Conservation (phyloP, 2,888 invertebrate species). For the Pycnomerus fuliginosus region DNA sequence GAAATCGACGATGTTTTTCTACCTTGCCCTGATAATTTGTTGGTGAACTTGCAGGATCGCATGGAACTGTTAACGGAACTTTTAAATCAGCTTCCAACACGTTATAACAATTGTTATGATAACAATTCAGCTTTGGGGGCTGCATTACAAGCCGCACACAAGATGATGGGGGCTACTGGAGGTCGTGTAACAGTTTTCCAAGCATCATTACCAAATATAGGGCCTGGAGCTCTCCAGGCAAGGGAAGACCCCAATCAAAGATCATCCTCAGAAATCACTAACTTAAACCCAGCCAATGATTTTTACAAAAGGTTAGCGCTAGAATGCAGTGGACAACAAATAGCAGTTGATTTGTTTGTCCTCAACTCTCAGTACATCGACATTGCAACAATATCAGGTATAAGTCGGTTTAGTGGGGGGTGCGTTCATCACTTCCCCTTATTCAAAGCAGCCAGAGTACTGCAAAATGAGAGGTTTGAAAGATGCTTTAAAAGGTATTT, state of each 20-base stretch:
- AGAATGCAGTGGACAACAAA: conserved; percentile 95
- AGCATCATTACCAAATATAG: conserved; percentile 80
- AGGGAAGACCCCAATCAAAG: conserved; percentile 89
- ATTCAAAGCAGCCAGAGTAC: conserved; percentile 70
- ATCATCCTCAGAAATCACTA: conserved; percentile 77
- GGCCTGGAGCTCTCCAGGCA: conserved; percentile 83
- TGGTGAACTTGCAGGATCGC: conserved; percentile 88
- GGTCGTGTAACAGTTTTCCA: conserved; percentile 95
- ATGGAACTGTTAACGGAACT: conserved; percentile 75
- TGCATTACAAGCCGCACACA: conserved; percentile 88
- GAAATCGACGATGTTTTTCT: conserved; percentile 95
- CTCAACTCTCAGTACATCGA: conserved; percentile 93
- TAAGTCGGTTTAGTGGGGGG: conserved; percentile 94
- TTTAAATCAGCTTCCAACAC: conserved; percentile 73
- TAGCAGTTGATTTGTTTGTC: conserved; percentile 93
- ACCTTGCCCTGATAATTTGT: conserved; percentile 88
- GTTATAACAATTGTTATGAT: conserved; percentile 63
- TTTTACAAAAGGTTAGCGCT: conserved; percentile 95
- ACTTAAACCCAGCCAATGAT: conserved; percentile 93
- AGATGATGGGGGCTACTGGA: conserved; percentile 89
- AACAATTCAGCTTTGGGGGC: conserved; percentile 88
- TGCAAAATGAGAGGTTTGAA: conserved; percentile 73
- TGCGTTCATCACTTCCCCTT: conserved; percentile 90
- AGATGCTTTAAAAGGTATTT: conserved; percentile 84
- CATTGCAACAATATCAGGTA: conserved; percentile 88